Evolutionary conservation across 1,140 invertebrate species (phyloP), one percentile per base, ranked within the genome.

Genomic region (Hycleus phaleratus): DNA sequence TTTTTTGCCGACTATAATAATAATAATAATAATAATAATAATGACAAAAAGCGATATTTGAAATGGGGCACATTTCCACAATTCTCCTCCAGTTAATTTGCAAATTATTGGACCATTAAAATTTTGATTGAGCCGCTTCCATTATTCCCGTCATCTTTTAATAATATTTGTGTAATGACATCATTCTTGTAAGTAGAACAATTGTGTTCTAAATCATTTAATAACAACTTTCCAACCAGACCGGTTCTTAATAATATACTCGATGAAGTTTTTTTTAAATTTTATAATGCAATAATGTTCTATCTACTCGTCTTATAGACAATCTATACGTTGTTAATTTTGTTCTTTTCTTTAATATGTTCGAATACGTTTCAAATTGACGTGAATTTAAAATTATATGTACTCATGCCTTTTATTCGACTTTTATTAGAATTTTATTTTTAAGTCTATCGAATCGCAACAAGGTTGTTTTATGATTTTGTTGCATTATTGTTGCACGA

Each of bases 171-270:
- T 52, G 53, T 63, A 65, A 65, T 63, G 63, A 63, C 60, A 65
- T 65, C 60, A 66, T 63, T 63, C 56, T 52, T 57, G 32, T 66
- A 66, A 64, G 59, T 61, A 60, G 61, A 55, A 66, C 61, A 61
- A 66, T 60, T 66, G 64, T 60, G 60, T 58, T 64, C 59, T 66
- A 65, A 65, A 65, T 65, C 64, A 65, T 62, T 61, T 62, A 65
- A 60, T 66, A 64, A 61, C 61, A 55, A 60, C 62, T 63, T 66
- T 64, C 62, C 61, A 63, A 59, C 42, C 45, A 52, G 60, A 66
- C 64, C 61, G 64, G 64, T 66, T 63, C 53, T 55, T 64, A 64
- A 64, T 64, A 64, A 63, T 58, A 60, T 61, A 61, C 54, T 46
- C 12, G 32, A 49, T 50, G 38, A 49, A 50, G 45, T 60, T 60